Evolutionary conservation across 2,113 vertebrate genomes (phyloP).

Genomic region (Poecile atricapillus): DNA sequence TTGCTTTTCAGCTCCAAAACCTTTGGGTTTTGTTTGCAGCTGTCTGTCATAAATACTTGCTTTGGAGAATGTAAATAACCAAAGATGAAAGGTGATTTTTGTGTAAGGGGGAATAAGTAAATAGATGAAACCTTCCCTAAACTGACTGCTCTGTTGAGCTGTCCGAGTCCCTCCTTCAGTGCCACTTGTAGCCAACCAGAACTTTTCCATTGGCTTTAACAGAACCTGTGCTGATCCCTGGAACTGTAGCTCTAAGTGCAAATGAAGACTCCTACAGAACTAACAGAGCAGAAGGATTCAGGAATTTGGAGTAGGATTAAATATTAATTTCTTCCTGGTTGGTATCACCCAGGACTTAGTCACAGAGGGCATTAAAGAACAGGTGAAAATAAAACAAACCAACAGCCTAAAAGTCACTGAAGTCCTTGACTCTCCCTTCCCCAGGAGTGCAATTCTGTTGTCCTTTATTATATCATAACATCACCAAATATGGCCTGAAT

Average conservation of each 20-base stretch:
- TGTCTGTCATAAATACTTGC: constrained; percentile 18
- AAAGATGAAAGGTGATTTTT: constrained; percentile 41
- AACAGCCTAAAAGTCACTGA: not conserved
- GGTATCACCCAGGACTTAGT: not conserved
- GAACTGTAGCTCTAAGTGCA: not conserved
- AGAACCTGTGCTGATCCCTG: not conserved
- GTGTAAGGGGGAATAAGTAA: not conserved
- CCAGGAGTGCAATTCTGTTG: not conserved
- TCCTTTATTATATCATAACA: not conserved
- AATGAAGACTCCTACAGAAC: not conserved
- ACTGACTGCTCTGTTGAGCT: not conserved
- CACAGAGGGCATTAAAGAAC: not conserved
- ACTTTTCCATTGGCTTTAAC: not conserved
- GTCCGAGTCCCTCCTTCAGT: not conserved
- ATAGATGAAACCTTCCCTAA: not conserved
- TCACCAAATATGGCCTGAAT: not conserved
- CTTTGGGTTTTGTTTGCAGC: constrained; percentile 47
- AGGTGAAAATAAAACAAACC: not conserved
- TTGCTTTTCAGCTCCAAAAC: constrained; percentile 47
- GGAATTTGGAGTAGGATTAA: not conserved
- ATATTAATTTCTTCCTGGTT: not conserved
- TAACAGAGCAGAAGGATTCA: not conserved
- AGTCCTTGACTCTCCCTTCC: not conserved
- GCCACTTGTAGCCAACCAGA: not conserved
- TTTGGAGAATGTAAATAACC: constrained; percentile 49